Base-by-base conservation (phyloP, 2,797 vertebrate species). In the Enteromius radiatus region DNA sequence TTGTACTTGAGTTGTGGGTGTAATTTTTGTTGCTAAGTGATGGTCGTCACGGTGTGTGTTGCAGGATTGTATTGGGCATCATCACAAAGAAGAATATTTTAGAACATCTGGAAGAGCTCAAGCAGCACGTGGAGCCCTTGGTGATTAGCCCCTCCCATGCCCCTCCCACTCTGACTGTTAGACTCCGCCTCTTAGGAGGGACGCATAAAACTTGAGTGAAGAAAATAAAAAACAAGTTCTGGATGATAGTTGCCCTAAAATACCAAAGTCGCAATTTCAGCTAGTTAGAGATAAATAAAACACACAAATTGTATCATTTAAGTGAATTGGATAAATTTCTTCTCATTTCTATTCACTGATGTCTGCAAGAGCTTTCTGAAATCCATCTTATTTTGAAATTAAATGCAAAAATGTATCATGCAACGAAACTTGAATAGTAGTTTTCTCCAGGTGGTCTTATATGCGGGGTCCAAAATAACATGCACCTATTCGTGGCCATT, bases 71-170 rank as follows among this genome's bases (percentile, higher is more conserved):
- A 96, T 99, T 99, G 97, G 98, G 98, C 93, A 98, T 99, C 98
- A 98, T 99, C 98, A 99, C 98, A 95, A 99, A 99, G 98, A 99
- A 99, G 98, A 99, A 99, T 96, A 98, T 99, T 94, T 97, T 99
- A 99, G 97, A 97, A 90, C 98, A 99, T 95, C 97, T 99, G 96
- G 97, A 99, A 95, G 96, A 98, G 96, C 95, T 98, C 96, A 97
- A 97, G 97, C 96, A 96, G 93, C 96, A 95, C 95, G 94, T 95
- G 95, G 96, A 97, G 93, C 96, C 96, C 94, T 94, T 97, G 98
- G 98, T 99, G 97, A 98, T 96, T 97, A 97, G 97, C 94, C 94
- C 95, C 95, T 89, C 95, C 93, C 96, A 93, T 94, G 91, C 92
- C 95, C 93, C 95, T 95, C 93, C 92, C 82, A 91, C 92, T 90